phyloP scores from a whole-genome alignment of 2,797 vertebrate species.

The Muscicapa comitata region DNA sequence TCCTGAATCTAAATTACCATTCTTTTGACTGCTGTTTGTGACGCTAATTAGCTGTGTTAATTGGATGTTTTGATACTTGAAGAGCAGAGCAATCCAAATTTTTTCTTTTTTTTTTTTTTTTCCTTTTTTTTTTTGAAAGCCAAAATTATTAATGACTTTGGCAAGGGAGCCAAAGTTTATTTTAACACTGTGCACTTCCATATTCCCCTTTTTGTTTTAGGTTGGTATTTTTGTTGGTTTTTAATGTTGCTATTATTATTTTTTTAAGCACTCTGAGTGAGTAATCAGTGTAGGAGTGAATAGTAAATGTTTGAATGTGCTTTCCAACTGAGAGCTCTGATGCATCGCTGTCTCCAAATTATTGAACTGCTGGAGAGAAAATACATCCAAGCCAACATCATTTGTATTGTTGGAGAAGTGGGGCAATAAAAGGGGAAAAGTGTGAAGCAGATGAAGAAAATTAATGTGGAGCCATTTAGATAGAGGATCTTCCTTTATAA shows the following conservation, averaged over 20 bases:
- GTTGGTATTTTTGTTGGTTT: constrained; percentile 55
- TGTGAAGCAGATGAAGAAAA: constrained; percentile 57
- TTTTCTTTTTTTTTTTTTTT: background rate
- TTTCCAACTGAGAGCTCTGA: constrained; percentile 71
- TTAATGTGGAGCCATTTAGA: constrained; percentile 67
- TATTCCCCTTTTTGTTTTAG: constrained; percentile 30
- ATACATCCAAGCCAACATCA: constrained; percentile 55
- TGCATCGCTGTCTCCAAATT: constrained; percentile 71
- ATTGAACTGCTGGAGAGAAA: constrained; percentile 73
- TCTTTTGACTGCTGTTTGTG: constrained; percentile 86
- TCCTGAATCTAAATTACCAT: constrained; percentile 80
- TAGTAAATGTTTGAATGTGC: constrained; percentile 71
- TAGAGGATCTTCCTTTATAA: constrained; percentile 59
- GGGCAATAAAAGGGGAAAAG: background rate
- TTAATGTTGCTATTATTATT: constrained; percentile 69
- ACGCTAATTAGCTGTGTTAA: constrained; percentile 98
- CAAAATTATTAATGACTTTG: constrained; percentile 81
- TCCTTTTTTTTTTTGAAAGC: constrained; percentile 71
- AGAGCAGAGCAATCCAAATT: constrained; percentile 85
- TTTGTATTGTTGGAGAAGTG: constrained; percentile 50
- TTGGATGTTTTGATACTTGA: constrained; percentile 89
- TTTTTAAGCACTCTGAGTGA: constrained; percentile 67
- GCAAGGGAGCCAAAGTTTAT: constrained; percentile 64
- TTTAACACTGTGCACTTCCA: constrained; percentile 44
- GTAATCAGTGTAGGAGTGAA: constrained; percentile 72